Evolutionary conservation across 2,888 invertebrate genomes (phyloP), one percentile per base, ranked within the genome.

Genomic region (Axea sp.): DNA sequence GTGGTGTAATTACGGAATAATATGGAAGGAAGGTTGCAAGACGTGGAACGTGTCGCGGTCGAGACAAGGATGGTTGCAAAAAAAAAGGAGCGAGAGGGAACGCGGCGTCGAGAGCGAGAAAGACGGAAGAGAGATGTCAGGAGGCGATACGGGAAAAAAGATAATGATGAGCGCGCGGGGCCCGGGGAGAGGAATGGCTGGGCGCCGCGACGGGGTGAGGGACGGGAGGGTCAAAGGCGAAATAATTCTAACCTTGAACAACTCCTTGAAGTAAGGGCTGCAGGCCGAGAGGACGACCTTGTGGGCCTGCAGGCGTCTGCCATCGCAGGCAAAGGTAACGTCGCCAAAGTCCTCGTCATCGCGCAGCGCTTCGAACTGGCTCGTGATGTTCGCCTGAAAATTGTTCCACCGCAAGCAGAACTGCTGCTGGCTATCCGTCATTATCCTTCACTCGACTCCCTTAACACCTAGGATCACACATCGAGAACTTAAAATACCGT

Each of bases 331-430:
- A 88, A 95, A 91, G 82, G 95, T 95, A 87, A 95, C 95, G 90
- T 95, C 95, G 86, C 94, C 94, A 90, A 95, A 94, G 89, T 94
- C 94, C 90, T 95, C 94, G 89, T 93, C 93, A 90, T 93, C 93
- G 88, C 95, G 91, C 85, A 95, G 90, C 85, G 93, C 92, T 90
- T 94, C 94, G 90, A 95, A 94, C 89, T 95, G 94, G 88, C 94
- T 93, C 86, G 94, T 93, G 88, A 95, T 93, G 89, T 95, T 95
- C 80, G 94, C 93, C 90, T 94, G 94, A 90, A 93, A 94, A 91
- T 95, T 94, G 90, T 95, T 95, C 95, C 95, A 95, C 90, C 94
- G 92, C 89, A 95, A 91, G 91, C 95, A 95, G 90, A 94, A 95
- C 90, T 94, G 94, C 90, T 95, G 95, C 90, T 93, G 93, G 82